Evolutionary conservation across 2,888 invertebrate genomes (phyloP).

Genomic region (Phengaris arion): DNA sequence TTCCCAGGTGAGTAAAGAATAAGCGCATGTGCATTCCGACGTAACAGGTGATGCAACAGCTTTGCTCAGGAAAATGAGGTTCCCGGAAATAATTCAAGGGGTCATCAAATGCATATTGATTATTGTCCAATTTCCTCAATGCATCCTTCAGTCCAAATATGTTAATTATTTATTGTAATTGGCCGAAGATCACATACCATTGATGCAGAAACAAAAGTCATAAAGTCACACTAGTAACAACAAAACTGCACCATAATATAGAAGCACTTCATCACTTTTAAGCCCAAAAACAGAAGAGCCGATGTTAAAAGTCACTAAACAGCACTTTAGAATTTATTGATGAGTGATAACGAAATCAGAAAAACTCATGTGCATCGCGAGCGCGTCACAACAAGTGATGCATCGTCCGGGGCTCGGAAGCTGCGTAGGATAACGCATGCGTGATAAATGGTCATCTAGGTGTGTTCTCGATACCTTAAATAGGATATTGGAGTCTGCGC

Average conservation of each 20-base stretch:
- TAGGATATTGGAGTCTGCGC: constrained; percentile 26
- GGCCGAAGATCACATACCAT: not conserved
- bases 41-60: constrained; percentile 24
- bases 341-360: not conserved
- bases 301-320: not conserved
- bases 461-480: not conserved
- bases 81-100: not conserved
- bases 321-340: not conserved
- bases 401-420: not conserved
- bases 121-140: not conserved
- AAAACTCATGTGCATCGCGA: constrained; percentile 24
- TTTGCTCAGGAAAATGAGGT: not conserved
- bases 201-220: not conserved
- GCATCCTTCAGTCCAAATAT: not conserved
- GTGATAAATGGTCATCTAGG: not conserved
- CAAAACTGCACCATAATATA: not conserved
- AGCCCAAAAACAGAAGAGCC: not conserved
- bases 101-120: not conserved
- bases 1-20: constrained; percentile 11
- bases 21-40: constrained; percentile 27
- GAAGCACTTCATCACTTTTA: not conserved
- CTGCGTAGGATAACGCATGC: constrained; percentile 20
- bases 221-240: not conserved
- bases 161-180: not conserved
- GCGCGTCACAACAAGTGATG: constrained; percentile 25